Base-by-base conservation (phyloP, 2,113 vertebrate genomes). In the Cyprinodon variegatus region DNA sequence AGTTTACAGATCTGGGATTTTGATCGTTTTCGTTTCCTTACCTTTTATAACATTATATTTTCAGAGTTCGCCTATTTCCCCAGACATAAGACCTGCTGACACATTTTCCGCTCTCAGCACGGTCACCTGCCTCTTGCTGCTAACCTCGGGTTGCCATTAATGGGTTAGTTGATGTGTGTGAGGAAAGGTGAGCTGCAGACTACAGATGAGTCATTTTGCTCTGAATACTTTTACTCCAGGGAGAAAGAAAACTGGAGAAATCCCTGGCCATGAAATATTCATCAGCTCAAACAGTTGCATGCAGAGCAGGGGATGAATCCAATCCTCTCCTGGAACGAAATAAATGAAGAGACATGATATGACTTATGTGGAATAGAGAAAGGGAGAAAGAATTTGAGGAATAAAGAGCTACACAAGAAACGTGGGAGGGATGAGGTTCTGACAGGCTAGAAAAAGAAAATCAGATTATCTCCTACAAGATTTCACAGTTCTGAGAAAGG, bases 261-360 rank as follows among this genome's bases (percentile, higher is more conserved):
- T 83, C 83, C 68, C 65, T 66, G 4, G 0, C 15, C 71, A 84
- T 90, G 63, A 90, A 90, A 88, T 84, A 88, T 86, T 90, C 74
- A 87, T 82, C 45, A 11, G 10, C 8, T 66, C 39, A 37, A 76
- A 59, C 17, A 46, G 29, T 46, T 46, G 68, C 50, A 74, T 76
- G 77, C 72, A 41, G 39, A 79, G 71, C 38, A 46, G 57, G 29
- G 1, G 57, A 53, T 1, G 39, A 0, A 41, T 63, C 8, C 46
- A n/a, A n/a, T 10, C 46, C 68, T 45, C 72, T 73, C 61, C 59
- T 45, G 74, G 73, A 76, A 68, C 50, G 57, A 14, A 0, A 43
- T 38, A 65, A 57, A 61, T 43, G 20, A 77, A 41, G 41, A 41
- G 9, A 41, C 79, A 46, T 36, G 76, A 74, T 61, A 12, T 64